phyloP scores from a whole-genome alignment of 2,888 invertebrate genomes.

The Agrochola lota region DNA sequence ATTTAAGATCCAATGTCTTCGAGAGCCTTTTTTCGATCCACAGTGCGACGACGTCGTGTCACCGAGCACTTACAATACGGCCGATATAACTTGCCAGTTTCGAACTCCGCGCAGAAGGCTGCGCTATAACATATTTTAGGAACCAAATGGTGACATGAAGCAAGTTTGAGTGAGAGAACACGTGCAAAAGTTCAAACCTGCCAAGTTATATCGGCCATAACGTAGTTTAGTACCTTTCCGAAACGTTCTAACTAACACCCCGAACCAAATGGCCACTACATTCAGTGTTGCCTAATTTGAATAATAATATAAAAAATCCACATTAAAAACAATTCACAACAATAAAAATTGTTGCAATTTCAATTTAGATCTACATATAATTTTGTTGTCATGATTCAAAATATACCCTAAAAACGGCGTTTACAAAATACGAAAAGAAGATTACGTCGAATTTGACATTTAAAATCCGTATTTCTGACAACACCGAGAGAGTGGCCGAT shows the following conservation, averaged over 20 bases:
- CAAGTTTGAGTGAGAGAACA: too few relatives aligned
- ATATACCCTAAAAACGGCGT: not conserved
- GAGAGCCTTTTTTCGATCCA: too few relatives aligned
- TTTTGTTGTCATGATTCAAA: constrained; percentile 15
- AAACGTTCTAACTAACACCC: constrained; percentile 24
- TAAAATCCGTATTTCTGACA: constrained; percentile 6
- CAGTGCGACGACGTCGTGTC: too few relatives aligned
- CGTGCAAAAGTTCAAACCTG: too few relatives aligned
- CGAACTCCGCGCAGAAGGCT: too few relatives aligned
- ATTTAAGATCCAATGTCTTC: too few relatives aligned
- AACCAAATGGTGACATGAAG: too few relatives aligned
- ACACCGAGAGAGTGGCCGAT: constrained; percentile 27
- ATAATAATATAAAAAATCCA: not conserved
- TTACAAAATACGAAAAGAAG: not conserved
- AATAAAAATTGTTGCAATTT: not conserved
- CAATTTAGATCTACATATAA: constrained; percentile 12
- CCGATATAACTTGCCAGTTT: too few relatives aligned
- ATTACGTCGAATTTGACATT: not conserved
- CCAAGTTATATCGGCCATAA: too few relatives aligned
- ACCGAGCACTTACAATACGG: too few relatives aligned
- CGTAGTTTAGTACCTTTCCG: constrained; percentile 15
- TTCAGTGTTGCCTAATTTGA: constrained; percentile 36
- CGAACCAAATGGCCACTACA: constrained; percentile 3
- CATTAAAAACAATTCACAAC: not conserved
- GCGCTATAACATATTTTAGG: too few relatives aligned